Conservation (phyloP, 2,113 vertebrate genomes). For the Rhinopomastus cyanomelas region DNA sequence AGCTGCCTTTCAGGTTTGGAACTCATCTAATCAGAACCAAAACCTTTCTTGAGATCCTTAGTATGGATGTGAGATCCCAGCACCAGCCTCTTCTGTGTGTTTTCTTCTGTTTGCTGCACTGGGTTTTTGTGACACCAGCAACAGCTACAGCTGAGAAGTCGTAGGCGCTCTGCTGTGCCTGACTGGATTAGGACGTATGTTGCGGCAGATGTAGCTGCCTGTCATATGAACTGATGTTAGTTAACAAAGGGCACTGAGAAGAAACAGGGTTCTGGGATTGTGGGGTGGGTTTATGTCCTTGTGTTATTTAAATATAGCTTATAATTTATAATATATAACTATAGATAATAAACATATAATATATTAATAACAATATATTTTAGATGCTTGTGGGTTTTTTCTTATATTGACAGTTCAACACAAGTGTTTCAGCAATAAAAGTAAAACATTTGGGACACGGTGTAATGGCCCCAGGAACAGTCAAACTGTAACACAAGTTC, state of each 20-base stretch:
- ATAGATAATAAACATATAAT: too few species aligned
- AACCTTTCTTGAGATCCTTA: rapidly evolving
- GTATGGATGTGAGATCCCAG: neutral
- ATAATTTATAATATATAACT: too few species aligned
- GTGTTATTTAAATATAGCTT: neutral
- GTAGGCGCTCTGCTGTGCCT: neutral
- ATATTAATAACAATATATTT: too few species aligned
- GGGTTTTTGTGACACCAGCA: neutral
- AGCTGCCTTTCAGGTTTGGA: neutral
- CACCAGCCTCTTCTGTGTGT: rapidly evolving
- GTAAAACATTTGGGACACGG: neutral
- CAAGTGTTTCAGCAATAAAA: neutral
- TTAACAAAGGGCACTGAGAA: neutral
- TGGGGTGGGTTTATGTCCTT: neutral
- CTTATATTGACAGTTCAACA: neutral
- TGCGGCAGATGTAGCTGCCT: neutral
- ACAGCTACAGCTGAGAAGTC: rapidly evolving
- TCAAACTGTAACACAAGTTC: neutral
- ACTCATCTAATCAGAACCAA: rapidly evolving
- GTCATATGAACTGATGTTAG: neutral
- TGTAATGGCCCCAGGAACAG: neutral
- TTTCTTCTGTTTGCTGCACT: rapidly evolving
- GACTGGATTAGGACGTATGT: neutral
- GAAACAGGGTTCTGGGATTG: neutral
- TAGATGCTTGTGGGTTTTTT: neutral